Evolutionary conservation across 92 coral and sea anemone species (phyloP).

Genomic region (Epizoanthus illoricatus): DNA sequence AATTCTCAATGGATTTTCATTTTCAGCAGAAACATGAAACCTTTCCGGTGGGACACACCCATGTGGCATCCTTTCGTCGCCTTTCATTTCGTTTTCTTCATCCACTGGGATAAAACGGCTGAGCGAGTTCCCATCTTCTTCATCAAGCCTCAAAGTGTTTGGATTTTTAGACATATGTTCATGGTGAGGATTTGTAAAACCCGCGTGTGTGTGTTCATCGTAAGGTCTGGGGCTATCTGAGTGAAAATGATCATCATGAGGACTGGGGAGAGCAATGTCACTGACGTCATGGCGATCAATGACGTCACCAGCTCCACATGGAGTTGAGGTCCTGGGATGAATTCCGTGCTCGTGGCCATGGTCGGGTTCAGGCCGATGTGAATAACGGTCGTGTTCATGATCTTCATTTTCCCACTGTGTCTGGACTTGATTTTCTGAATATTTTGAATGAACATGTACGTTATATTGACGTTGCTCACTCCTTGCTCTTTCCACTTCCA

Average conservation of each 20-base stretch:
- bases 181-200: neutral
- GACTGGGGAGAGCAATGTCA: neutral
- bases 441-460: neutral
- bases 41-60: neutral
- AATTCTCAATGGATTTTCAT: conserved; percentile 51
- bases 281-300: too few species aligned
- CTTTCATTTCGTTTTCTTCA: neutral
- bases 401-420: neutral
- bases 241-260: neutral
- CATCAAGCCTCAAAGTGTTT: neutral
- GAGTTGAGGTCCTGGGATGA: neutral
- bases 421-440: neutral
- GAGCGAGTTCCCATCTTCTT: neutral
- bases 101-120: conserved; percentile 10
- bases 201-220: neutral
- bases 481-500: conserved; percentile 23
- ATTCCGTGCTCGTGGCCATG: neutral
- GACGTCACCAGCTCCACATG: neutral
- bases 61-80: neutral
- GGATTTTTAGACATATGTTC: neutral
- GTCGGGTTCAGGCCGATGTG: neutral
- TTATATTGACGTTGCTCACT: neutral
- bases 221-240: neutral
- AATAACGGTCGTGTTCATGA: neutral
- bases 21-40: conserved; percentile 50